Base-by-base conservation (phyloP, 1,140 invertebrate genomes). In the Hormaphis cornu region DNA sequence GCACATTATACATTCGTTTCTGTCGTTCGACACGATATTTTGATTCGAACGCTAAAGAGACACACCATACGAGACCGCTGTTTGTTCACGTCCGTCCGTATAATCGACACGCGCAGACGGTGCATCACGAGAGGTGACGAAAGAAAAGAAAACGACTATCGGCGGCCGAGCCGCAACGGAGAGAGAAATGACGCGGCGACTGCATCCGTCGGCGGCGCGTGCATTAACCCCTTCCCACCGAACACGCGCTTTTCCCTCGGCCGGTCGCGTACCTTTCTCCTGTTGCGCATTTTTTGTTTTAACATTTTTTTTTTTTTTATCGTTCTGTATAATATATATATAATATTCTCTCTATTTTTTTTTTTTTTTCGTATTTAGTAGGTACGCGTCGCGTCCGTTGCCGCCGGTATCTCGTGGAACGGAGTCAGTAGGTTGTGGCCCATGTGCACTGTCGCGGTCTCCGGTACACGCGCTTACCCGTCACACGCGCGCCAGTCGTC, bases 341-440 rank as follows among this genome's bases (percentile, higher is more conserved):
- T n/a, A n/a, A n/a, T n/a, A n/a, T n/a, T n/a, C n/a, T n/a, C n/a
- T n/a, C n/a, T n/a, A n/a, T n/a, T n/a, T n/a, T n/a, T n/a, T n/a
- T n/a, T n/a, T n/a, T n/a, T n/a, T n/a, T n/a, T n/a, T n/a, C n/a
- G n/a, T n/a, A n/a, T n/a, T n/a, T n/a, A n/a, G n/a, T n/a, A n/a
- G n/a, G n/a, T n/a, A n/a, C n/a, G 61, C 18, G n/a, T n/a, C n/a
- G 20, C 20, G 61, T 66, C 50, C 61, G 35, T 50, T 33, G 61
- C 22, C 59, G 59, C 59, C 42, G 33, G 59, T 63, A 26, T 46
- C 48, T 63, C 48, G 10, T 63, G 33, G 61, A 66, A 66, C 61
- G 42, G 44, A 66, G 61, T 66, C 61, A 66, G 61, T 66, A 66
- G 61, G 61, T 66, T 66, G 61, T 66, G 44, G 61, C 44, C 61